A percentile compares a stretch with the other conserved stretches of the same genome.
These are phyloP conservation scores for Microctenopoma lineatum DNA, from an alignment of 2,797 vertebrate genomes.

Conservation along the genomic window DNA sequence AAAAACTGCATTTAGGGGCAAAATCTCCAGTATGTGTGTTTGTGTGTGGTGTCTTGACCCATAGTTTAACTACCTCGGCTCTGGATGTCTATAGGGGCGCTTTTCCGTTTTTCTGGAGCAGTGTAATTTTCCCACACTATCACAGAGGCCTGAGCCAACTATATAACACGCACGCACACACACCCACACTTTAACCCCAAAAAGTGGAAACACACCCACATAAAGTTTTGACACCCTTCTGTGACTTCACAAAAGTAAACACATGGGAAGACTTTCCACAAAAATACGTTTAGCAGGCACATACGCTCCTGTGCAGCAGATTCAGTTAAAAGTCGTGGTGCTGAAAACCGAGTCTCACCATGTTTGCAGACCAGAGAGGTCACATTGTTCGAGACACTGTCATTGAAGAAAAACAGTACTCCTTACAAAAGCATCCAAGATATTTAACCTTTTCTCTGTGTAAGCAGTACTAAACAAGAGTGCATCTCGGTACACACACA, in stretches of 20 bases:
- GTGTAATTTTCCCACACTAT: conserved; percentile 54
- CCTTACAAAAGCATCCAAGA: conserved; percentile 40
- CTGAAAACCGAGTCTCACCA: neutral
- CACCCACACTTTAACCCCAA: conserved; percentile 4
- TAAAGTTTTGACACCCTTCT: conserved; percentile 55
- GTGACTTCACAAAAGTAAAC: conserved; percentile 44
- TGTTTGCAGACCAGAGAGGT: conserved; percentile 1
- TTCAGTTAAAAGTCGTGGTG: neutral
- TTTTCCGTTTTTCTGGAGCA: conserved; percentile 24
- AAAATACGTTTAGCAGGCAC: conserved; percentile 15
- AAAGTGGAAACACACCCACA: conserved; percentile 41
- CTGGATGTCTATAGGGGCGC: conserved; percentile 17
- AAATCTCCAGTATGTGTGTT: conserved; percentile 23
- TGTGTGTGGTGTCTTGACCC: conserved; percentile 25
- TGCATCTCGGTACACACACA: conserved; percentile 34
- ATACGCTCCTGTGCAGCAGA: neutral
- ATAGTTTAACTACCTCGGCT: conserved; percentile 11
- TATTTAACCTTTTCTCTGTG: conserved; percentile 44
- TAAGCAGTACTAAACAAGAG: conserved; percentile 46
- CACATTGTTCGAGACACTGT: conserved; percentile 26
- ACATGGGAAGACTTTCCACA: conserved; percentile 25
- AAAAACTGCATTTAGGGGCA: neutral
- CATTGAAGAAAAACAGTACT: conserved; percentile 32
- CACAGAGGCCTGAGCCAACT: conserved; percentile 43
- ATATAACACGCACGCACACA: neutral